Percentiles rank a stretch among this genome's conserved stretches.
These are phyloP conservation scores for Lamellibrachia satsuma DNA, from an alignment of 2,888 invertebrate genomes.

Conservation along the genomic window DNA sequence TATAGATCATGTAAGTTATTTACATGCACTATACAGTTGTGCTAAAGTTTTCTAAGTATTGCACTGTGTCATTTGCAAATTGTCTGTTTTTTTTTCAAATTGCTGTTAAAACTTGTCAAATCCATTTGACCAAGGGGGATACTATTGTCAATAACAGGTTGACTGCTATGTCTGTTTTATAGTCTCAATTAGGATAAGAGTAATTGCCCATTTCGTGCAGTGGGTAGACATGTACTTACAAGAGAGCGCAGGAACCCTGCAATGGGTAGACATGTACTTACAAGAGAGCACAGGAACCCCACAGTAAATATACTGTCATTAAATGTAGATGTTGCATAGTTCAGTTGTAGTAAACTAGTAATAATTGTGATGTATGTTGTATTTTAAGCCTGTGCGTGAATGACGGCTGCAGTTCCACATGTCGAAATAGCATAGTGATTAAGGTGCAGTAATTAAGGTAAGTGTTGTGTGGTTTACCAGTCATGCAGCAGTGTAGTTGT, in stretches of 20 bases:
- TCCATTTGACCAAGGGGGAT: background rate
- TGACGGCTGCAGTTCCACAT: background rate
- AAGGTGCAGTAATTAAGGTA: background rate
- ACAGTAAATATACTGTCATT: background rate
- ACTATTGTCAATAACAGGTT: background rate
- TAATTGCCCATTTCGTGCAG: background rate
- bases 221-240: background rate
- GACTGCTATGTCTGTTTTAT: conserved; percentile 1
- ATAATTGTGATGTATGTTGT: background rate
- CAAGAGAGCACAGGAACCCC: background rate
- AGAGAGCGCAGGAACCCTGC: background rate
- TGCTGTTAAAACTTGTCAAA: background rate
- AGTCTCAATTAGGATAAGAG: background rate
- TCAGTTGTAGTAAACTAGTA: background rate
- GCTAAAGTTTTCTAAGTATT: background rate
- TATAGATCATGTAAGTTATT: background rate
- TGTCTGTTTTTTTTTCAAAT: background rate
- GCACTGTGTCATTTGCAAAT: background rate
- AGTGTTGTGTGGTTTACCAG: background rate
- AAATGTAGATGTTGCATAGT: background rate
- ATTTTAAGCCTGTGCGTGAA: background rate
- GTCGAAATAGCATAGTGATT: background rate
- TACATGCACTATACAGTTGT: background rate
- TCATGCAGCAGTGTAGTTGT: background rate
- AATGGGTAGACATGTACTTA: background rate